phyloP scores from a whole-genome alignment of 2,888 invertebrate genomes.

The Leptinotarsa rubiginosa region DNA sequence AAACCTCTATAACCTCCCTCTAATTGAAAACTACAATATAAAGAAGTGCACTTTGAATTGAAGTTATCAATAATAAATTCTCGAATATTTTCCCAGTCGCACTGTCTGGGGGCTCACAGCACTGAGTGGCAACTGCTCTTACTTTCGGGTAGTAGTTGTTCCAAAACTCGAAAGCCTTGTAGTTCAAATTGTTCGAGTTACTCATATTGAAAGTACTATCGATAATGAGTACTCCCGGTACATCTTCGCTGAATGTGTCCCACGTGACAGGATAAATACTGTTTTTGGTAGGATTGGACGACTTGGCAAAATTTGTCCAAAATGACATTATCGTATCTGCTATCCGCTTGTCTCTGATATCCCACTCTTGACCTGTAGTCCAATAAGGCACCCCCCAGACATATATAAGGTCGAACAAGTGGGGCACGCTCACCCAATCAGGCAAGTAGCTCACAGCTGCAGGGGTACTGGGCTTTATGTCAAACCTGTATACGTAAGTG shows the following conservation, averaged over 20 bases:
- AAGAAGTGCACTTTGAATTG: constrained; percentile 8
- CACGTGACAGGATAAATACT: constrained; percentile 79
- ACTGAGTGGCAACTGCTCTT: constrained; percentile 77
- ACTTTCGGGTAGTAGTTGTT: constrained; percentile 85
- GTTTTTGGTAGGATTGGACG: constrained; percentile 77
- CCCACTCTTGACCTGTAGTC: constrained; percentile 77
- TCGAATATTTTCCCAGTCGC: constrained; percentile 1
- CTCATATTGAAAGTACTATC: constrained; percentile 84
- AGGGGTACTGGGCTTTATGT: constrained; percentile 77
- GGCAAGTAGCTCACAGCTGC: constrained; percentile 76
- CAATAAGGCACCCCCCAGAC: constrained; percentile 85
- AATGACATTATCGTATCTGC: constrained; percentile 85
- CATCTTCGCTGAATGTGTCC: constrained; percentile 76
- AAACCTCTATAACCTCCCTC: neutral
- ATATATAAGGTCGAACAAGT: constrained; percentile 84
- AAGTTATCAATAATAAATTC: constrained; percentile 18
- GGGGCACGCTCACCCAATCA: constrained; percentile 84
- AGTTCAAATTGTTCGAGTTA: constrained; percentile 75
- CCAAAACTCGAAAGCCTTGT: constrained; percentile 86
- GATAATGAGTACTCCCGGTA: constrained; percentile 79
- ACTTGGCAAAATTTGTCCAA: constrained; percentile 83
- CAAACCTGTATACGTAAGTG: constrained; percentile 81
- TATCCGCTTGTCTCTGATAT: constrained; percentile 80
- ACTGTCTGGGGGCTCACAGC: constrained; percentile 73
- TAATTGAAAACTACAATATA: constrained; percentile 11